Evolutionary conservation across 30 jellyfish, hydroid and myxozoan species (phyloP), one percentile per base, ranked within the genome.

Genomic region (Hydra vulgaris): DNA sequence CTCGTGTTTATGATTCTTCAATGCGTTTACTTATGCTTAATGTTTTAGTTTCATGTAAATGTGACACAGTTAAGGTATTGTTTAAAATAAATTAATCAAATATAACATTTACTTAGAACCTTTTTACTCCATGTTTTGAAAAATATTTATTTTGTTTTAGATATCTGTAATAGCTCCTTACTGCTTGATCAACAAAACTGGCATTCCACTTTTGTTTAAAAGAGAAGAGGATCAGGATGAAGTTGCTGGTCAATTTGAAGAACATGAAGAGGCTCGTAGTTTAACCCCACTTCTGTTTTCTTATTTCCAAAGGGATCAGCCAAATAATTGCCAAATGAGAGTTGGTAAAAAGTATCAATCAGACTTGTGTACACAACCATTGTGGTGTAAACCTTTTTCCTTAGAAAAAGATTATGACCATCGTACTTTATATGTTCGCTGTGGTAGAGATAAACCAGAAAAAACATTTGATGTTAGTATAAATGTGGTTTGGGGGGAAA

Each of bases 241-340:
- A 72, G 95, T 90, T 0, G 96, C 99, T 24, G 99, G 99, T 12
- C 99, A 94, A 81, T 88, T 93, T 40, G 99, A 87, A 61, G 99
- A 94, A 76, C 99, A 94, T 82, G 99, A 94, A 53, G 86, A 85
- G 55, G 99, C 99, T 1, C 90, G 96, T n/a, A 94, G 99, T 52
- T 27, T 87, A 72, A 82, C 96, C n/a, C 99, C 99, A 0, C 82
- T 94, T 23, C 89, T 87, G 17, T 94, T 94, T 82, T 94, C 99
- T 15, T 94, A 84, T 80, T 79, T 94, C 73, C 90, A 84, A 27
- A 94, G 83, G 25, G 99, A 94, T 24, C 81, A 89, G 0, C 79
- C 89, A 81, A 87, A 79, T 53, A 79, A 94, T 52, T 88, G 96
- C 76, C 99, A 94, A 72, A 94, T 88, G 96, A 72, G 99, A 67